A percentile compares a stretch with the other conserved stretches of the same genome.
phyloP scores from a whole-genome alignment of 2,113 vertebrate species.

The Pluvianellus socialis region DNA sequence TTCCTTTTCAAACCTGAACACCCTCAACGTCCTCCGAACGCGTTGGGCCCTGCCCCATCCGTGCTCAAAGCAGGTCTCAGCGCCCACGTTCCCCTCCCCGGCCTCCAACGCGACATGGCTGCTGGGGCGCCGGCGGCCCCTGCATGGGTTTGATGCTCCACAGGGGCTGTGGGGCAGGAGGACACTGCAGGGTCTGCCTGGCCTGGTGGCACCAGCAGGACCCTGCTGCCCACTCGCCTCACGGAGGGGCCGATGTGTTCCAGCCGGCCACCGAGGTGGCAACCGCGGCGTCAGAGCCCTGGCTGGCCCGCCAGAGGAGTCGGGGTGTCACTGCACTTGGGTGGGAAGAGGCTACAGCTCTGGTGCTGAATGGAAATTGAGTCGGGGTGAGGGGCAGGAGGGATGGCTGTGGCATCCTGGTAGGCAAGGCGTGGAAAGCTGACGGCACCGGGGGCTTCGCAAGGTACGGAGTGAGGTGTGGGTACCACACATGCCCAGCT shows the following conservation, averaged over 20 bases:
- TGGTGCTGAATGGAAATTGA: fast-evolving
- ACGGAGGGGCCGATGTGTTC: background rate
- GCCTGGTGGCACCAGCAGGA: fast-evolving
- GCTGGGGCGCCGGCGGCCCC: background rate
- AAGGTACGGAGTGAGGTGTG: background rate
- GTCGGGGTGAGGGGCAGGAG: background rate
- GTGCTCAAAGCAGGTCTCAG: background rate
- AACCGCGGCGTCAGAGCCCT: background rate
- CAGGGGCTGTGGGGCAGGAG: background rate
- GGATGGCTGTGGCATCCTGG: fast-evolving
- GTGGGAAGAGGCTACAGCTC: background rate
- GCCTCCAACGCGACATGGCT: fast-evolving
- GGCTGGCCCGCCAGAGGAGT: too few species aligned
- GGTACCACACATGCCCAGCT: fast-evolving
- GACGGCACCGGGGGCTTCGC: fast-evolving
- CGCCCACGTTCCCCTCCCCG: background rate
- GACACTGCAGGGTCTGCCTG: background rate
- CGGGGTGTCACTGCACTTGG: background rate
- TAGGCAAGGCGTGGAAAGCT: background rate
- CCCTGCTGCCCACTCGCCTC: background rate
- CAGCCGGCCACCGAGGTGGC: background rate
- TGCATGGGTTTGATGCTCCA: fast-evolving
- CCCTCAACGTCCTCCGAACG: background rate
- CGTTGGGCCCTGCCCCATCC: fast-evolving
- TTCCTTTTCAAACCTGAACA: background rate